phyloP scores from a whole-genome alignment of 2,888 invertebrate species.

The Mythimna pallens region DNA sequence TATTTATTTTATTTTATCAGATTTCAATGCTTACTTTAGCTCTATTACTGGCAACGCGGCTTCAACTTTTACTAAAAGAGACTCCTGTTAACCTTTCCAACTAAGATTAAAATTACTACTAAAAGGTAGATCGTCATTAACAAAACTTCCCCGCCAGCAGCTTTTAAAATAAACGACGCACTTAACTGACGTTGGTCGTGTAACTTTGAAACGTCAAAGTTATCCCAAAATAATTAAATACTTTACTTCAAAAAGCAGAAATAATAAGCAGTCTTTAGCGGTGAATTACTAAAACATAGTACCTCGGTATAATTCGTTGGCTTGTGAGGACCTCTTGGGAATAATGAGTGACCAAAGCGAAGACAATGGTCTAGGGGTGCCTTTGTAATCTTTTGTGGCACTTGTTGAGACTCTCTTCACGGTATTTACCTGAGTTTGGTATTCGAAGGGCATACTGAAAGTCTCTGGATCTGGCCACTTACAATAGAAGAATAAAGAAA shows the following conservation, averaged over 20 bases:
- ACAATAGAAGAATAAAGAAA: too few species aligned
- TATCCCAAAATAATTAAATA: not conserved
- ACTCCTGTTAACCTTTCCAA: not conserved
- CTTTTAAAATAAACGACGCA: not conserved
- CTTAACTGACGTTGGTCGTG: not conserved
- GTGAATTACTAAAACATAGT: slow-evolving; percentile 20
- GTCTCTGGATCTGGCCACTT: too few species aligned
- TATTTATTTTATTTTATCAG: not conserved
- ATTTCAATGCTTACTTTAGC: not conserved
- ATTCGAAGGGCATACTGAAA: not conserved
- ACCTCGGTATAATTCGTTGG: slow-evolving; percentile 28
- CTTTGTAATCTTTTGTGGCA: slow-evolving; percentile 40
- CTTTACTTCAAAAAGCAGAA: not conserved
- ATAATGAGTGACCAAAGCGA: slow-evolving; percentile 37
- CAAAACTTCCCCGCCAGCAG: too few species aligned
- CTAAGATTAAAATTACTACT: not conserved
- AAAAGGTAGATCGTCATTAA: not conserved
- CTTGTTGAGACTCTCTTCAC: slow-evolving; percentile 25
- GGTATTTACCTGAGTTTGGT: slow-evolving; percentile 20
- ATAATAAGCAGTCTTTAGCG: not conserved
- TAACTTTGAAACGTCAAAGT: not conserved
- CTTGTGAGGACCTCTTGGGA: slow-evolving; percentile 17
- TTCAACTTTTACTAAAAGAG: not conserved
- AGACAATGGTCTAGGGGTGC: slow-evolving; percentile 34
- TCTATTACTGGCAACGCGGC: not conserved